Base-by-base conservation (phyloP, 2,888 invertebrate genomes). In the Drosophila acutilabella region DNA sequence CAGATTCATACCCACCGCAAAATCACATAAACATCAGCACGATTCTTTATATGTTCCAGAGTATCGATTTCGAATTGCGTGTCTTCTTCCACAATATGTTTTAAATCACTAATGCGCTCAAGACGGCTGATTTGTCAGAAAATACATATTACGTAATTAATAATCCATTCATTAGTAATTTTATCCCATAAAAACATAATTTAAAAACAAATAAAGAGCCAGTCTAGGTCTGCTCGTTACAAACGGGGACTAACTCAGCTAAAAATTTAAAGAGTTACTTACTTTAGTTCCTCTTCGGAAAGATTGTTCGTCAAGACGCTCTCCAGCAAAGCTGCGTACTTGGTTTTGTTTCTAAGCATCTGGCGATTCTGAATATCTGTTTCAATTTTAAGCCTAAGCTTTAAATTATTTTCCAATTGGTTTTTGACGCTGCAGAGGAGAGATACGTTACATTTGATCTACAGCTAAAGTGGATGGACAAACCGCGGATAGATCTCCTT, bases 401-500 rank as follows among this genome's bases (percentile, higher is more conserved):
- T 79, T 20, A 78, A 67, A 81, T 91, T 92, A 36, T 87, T 88
- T 13, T 89, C 83, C 56, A 89, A 57, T 66, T 90, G 89, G 14
- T 77, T 69, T 75, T 89, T 90, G 57, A 92, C 88, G 62, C 92
- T 92, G 13, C 0, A 33, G 8, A 41, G 13, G 0, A 33, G 8
- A 42, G 4, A 10, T 2, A 48, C 13, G 8, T 7, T 16, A 23
- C 18, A 4, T 5, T 1, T 13, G 23, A 20, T 41, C 0, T 0
- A 47, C 18, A 0, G n/a, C 7, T n/a, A 6, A 20, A 18, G 0
- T 0, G 4, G 4, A 26, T 61, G 30, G 8, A 30, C 30, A 30
- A 30, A 92, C 92, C 91, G 87, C 11, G 91, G 91, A 80, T 89
- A 90, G 4, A 92, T 89, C 59, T 91, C 90, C 33, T 81, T 88